Base-by-base conservation (phyloP, 1,140 invertebrate genomes). In the Lamellibrachia luymesi region DNA sequence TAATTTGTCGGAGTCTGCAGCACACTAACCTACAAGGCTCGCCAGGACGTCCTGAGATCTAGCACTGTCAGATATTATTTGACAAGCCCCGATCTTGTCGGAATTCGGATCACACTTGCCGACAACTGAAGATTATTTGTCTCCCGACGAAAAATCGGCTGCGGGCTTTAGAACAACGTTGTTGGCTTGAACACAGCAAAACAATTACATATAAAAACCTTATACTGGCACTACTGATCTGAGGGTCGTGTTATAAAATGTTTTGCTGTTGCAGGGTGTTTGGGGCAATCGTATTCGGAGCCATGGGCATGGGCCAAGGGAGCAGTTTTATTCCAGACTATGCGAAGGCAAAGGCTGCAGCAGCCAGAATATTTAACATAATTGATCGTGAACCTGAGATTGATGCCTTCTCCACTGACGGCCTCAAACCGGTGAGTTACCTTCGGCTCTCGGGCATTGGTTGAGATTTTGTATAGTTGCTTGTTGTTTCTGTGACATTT, bases 291-390 rank as follows among this genome's bases (percentile, higher is more conserved):
- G 97, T 98, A 90, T 98, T 98, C 95, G 98, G 98, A 4, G 98
- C 98, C 0, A 98, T 98, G 97, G 98, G 98, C 97, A 97, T 98
- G 95, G 98, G 98, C 0, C 98, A 98, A 95, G 97, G 98, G 0
- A 95, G 98, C 49, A 98, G 98, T 0, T 98, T 98, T 95, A 98
- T 98, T 2, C 98, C 98, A 0, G 98, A 99, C 96, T 98, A 98
- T 94, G 97, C 98, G 92, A 98, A 98, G 94, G 98, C 98, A 4
- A 97, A 98, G 94, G 95, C 97, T n/a, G 98, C 98, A 0, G 98
- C 98, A 1, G 97, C 97, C 13, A 93, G 95, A 38, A 94, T 97
- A 8, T 97, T 97, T 94, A 90, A 96, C 56, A 94, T 97, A 6
- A 96, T 97, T 51, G 96, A 97, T 92, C 94, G 96, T 90, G 95